Conservation (phyloP, 1,140 invertebrate species). For the Scaptomyza hsui region DNA sequence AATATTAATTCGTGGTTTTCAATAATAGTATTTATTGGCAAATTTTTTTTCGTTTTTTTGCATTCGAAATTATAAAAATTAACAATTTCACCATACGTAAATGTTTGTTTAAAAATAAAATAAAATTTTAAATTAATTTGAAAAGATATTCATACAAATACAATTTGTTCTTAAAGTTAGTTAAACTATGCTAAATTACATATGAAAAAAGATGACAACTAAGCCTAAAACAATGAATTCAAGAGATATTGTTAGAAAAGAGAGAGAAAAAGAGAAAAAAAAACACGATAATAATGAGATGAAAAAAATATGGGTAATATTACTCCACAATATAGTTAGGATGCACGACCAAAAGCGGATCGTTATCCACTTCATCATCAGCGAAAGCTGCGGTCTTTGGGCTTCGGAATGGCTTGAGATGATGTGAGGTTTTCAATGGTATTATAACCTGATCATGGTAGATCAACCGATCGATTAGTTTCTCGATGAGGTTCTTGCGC, state of each 20-base stretch:
- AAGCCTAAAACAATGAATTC: neutral
- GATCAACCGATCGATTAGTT: constrained; percentile 96
- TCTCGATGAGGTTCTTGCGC: constrained; percentile 95
- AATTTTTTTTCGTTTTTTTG: no score
- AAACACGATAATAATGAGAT: constrained; percentile 12
- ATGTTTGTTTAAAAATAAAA: neutral
- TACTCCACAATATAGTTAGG: constrained; percentile 96
- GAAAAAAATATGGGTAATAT: neutral
- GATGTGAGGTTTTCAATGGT: constrained; percentile 89
- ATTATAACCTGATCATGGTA: constrained; percentile 97
- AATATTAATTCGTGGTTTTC: neutral
- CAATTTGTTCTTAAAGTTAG: constrained; percentile 1
- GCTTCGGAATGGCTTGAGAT: constrained; percentile 85
- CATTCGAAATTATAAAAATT: no score
- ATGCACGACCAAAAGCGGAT: constrained; percentile 96
- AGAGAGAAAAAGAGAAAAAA: constrained; percentile 8
- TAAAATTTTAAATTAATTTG: neutral
- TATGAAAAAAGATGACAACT: constrained; percentile 1
- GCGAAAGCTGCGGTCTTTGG: constrained; percentile 59
- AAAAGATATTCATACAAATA: constrained; percentile 3
- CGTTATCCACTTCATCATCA: constrained; percentile 88
- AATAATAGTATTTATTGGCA: constrained; percentile 21
- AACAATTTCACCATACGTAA: neutral
- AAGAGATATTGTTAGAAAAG: neutral
- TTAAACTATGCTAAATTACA: constrained; percentile 12